Percentiles rank a stretch among this genome's conserved stretches.
phyloP scores from a whole-genome alignment of 2,888 invertebrate species.

The Conchocele bisecta region DNA sequence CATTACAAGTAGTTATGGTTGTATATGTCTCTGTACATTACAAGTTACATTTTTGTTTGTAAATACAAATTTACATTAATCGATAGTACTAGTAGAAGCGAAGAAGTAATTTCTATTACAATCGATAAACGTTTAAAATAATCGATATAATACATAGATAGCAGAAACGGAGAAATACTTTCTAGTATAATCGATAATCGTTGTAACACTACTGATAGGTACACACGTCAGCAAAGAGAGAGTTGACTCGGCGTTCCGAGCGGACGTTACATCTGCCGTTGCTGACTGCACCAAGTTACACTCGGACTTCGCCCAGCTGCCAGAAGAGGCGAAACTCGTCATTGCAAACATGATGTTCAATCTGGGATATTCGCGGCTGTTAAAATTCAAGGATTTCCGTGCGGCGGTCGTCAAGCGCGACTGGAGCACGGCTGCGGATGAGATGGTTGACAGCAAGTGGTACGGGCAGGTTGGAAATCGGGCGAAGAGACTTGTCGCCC shows the following conservation, averaged over 20 bases:
- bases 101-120: no score
- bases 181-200: no score
- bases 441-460: conserved; percentile 29
- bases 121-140: no score
- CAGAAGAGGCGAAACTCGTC: conserved; percentile 13
- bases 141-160: no score
- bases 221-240: not conserved
- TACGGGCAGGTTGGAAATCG: conserved; percentile 19
- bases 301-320: conserved; percentile 1
- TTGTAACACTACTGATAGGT: no score
- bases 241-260: conserved; percentile 6
- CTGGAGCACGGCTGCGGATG: conserved; percentile 27
- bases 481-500: conserved; percentile 18
- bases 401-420: not conserved
- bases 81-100: no score
- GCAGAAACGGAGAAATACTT: no score
- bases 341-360: conserved; percentile 33
- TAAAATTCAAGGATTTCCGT: conserved; percentile 15
- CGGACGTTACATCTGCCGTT: not conserved
- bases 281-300: not conserved
- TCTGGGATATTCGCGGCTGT: conserved; percentile 3
- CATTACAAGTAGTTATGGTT: no score
- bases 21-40: no score
- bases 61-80: no score
- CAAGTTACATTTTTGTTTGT: no score